Evolutionary conservation across 2,113 vertebrate species (phyloP).

Genomic region (Megalops atlanticus): DNA sequence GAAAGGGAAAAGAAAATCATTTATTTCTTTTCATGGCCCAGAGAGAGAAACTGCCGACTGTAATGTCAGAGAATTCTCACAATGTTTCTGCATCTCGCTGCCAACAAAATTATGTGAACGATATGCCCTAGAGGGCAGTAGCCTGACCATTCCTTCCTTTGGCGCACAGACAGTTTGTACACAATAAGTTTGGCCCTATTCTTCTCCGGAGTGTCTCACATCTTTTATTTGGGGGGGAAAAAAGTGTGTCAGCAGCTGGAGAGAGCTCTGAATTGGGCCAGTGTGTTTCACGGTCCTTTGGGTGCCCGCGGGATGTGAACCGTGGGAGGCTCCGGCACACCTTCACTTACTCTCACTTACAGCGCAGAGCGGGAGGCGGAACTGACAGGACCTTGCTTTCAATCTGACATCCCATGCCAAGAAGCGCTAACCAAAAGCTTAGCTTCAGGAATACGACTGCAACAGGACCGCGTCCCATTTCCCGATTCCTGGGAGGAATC

Average conservation of each 20-base stretch:
- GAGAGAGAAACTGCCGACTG: not conserved
- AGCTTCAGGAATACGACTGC: too few relatives aligned
- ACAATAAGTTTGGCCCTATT: not conserved
- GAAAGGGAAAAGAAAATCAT: not conserved
- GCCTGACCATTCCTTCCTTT: not conserved
- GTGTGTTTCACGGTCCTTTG: not conserved
- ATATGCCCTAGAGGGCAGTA: not conserved
- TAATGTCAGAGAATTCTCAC: too few relatives aligned
- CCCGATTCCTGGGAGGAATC: not conserved
- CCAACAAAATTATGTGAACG: not conserved
- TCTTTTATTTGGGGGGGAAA: not conserved
- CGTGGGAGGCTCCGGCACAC: not conserved
- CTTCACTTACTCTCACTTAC: too few relatives aligned
- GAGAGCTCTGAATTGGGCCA: not conserved
- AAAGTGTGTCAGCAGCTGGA: slow-evolving; percentile 8
- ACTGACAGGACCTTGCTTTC: too few relatives aligned
- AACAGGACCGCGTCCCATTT: too few relatives aligned
- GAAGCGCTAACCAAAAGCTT: too few relatives aligned
- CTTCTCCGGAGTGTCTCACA: not conserved
- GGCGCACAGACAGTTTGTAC: not conserved
- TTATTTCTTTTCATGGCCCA: not conserved
- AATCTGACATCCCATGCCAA: too few relatives aligned
- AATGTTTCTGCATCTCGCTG: not conserved
- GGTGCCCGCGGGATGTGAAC: not conserved
- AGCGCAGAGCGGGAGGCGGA: too few relatives aligned